Evolutionary conservation across 2,797 vertebrate genomes (phyloP).

Genomic region (Betta splendens): DNA sequence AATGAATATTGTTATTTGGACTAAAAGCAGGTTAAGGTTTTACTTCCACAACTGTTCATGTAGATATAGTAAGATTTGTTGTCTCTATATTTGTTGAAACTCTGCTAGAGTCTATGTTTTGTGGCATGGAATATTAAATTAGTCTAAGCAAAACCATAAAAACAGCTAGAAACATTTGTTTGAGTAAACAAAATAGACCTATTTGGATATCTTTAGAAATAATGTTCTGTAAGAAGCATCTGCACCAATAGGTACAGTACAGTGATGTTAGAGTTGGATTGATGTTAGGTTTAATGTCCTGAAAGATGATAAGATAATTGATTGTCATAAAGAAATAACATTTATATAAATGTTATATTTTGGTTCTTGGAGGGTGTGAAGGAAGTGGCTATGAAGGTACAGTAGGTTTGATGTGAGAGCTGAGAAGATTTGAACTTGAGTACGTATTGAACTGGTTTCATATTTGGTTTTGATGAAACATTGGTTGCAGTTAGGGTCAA

Average conservation of each 20-base stretch:
- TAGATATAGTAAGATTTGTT: slow-evolving; percentile 1
- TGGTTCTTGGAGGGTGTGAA: neutral
- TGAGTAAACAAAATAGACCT: neutral
- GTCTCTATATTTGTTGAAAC: neutral
- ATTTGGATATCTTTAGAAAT: neutral
- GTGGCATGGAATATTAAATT: slow-evolving; percentile 32
- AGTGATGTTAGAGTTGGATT: neutral
- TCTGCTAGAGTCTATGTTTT: slow-evolving; percentile 11
- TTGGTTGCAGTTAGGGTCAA: neutral
- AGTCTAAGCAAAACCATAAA: neutral
- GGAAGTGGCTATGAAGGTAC: slow-evolving; percentile 1
- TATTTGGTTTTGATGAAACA: too few relatives aligned
- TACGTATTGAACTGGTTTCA: neutral
- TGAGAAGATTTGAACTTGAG: neutral
- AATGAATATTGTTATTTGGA: neutral
- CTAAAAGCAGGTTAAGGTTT: neutral
- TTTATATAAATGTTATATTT: neutral
- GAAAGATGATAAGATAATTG: neutral
- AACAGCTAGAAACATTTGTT: neutral
- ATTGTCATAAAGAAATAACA: slow-evolving; percentile 3
- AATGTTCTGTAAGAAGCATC: too few relatives aligned
- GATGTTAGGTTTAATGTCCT: neutral
- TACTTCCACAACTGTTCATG: neutral
- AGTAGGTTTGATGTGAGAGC: neutral
- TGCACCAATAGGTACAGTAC: neutral